Base-by-base conservation (phyloP, 2,888 invertebrate genomes). In the Cephus sareptanus region DNA sequence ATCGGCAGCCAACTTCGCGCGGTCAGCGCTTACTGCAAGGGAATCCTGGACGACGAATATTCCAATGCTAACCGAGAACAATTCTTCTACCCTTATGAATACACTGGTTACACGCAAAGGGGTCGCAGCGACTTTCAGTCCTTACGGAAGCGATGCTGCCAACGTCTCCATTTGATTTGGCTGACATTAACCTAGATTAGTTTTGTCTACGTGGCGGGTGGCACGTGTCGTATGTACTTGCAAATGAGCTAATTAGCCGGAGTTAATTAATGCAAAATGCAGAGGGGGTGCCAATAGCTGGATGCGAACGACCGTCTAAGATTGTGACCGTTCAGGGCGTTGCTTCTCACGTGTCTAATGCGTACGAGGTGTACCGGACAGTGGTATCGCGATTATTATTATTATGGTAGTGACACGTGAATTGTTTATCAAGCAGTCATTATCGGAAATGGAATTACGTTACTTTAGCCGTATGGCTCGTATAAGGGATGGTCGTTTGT, bases 131-230 rank as follows among this genome's bases (percentile, higher is more conserved):
- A 23, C 56, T 56, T 56, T 23, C 23, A 56, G 56, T 56, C 56
- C 6, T 56, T 9, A 23, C 9, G 23, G 23, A 23, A 9, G 23
- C 56, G 23, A 23, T 56, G 56, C 56, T 56, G 56, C 56, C 56
- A 56, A 56, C 23, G 9, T 23, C 56, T 56, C 9, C 56, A 9
- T 56, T 56, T 2, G 23, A 23, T 56, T 56, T 56, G 9, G 23
- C 6, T 37, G 75, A 78, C 30, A 74, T 78, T 78, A 78, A 75
- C 73, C 76, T 37, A 76, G 78, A 78, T 78, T 78, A 76, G 35
- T 75, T 69, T 69, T 12, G 75, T 35, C 56, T 73, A n/a, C 73
- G 73, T 73, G 70, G 30, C 56, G 79, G 56, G 31, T 56, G 74
- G 74, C 74, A 40, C 76, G 76, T 34, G 76, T 30, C 74, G 40